Evolutionary conservation across 2,888 invertebrate species (phyloP), one percentile per base, ranked within the genome.

Genomic region (Diadromus collaris): DNA sequence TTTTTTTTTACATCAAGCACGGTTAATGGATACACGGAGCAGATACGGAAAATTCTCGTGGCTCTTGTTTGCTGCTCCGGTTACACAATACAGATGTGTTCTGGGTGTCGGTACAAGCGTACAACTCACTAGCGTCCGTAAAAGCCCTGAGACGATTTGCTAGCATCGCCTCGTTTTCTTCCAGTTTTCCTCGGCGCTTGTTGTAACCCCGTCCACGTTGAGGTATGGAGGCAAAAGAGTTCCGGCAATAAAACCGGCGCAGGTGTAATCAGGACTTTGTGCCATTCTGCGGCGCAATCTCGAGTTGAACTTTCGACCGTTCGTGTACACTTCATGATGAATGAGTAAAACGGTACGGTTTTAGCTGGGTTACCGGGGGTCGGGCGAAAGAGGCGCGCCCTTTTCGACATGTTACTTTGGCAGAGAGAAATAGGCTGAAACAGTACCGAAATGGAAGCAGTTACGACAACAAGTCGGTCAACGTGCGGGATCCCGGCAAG

Each of bases 21-120:
- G 54, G 70, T 73, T 79, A 79, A 73, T 76, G 79, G 65, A 61
- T 76, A 70, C 69, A 79, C 69, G 65, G 60, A 48, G 54, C 21
- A 51, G 44, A 64, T 68, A 60, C 54, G 56, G 60, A 61, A 46
- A 61, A 67, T n/a, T 68, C 73, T 61, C 65, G 76, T 69, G 54
- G 73, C 70, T 76, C 70, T 76, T 60, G 73, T 69, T 76, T 73
- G 70, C 79, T 76, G 76, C 70, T 65, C 34, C 58, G 63, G 72
- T 70, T 76, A 70, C 64, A 69, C 56, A 32, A 63, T 48, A 56
- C 46, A 67, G 56, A 24, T 38, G 10, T 10, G n/a, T 65, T 71
- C 51, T 58, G 56, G 61, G 61, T 19, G 24, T 29, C 48, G 29
- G 58, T 63, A 44, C 27, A 48, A 46, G 63, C 38, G 71, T 72